These are phyloP conservation scores for Rotaria socialis DNA, from an alignment of 2,888 invertebrate genomes.

Conservation along the genomic window DNA sequence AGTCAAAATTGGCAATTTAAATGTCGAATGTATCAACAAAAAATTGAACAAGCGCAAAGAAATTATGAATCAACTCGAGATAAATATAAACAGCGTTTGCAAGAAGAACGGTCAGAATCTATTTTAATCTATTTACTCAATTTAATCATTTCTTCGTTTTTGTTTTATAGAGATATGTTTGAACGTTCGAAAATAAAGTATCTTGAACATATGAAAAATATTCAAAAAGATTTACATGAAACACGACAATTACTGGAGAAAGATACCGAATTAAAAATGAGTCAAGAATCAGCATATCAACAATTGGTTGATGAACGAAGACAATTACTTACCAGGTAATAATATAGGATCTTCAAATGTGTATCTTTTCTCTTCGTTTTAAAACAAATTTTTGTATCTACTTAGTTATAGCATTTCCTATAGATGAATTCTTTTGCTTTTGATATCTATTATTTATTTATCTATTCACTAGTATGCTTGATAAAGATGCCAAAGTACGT, in stretches of 20 bases:
- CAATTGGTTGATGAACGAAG: background rate
- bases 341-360: no score
- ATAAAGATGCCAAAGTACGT: background rate
- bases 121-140: no score
- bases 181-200: background rate
- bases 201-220: background rate
- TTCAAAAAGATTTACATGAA: slow-evolving; percentile 8
- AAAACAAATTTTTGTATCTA: no score
- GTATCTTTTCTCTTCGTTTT: no score
- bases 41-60: background rate
- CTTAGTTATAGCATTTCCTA: no score
- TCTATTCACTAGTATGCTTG: background rate
- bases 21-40: slow-evolving; percentile 31
- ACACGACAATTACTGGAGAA: slow-evolving; percentile 2
- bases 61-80: background rate
- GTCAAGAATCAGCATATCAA: slow-evolving; percentile 15
- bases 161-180: background rate
- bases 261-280: background rate
- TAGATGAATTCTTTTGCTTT: no score
- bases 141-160: no score
- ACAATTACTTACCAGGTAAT: slow-evolving; percentile 11
- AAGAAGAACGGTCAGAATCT: background rate
- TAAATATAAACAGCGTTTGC: slow-evolving; percentile 20
- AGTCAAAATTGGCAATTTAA: background rate
- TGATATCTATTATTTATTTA: no score